Evolutionary conservation across 2,888 invertebrate species (phyloP), one percentile per base, ranked within the genome.

Genomic region (Anticlea derivata): DNA sequence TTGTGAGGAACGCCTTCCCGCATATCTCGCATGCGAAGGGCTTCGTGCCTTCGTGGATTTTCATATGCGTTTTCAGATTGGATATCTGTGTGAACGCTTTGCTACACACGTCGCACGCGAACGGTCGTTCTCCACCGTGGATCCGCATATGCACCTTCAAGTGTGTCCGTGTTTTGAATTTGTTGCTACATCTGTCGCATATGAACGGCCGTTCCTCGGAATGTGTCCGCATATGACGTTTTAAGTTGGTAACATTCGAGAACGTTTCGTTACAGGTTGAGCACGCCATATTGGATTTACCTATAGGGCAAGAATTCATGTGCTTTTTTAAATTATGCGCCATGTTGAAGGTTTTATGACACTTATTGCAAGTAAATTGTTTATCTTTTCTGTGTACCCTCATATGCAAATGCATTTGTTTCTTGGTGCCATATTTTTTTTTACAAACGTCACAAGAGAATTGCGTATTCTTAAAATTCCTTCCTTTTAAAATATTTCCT

Each of bases 1-100:
- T 48, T 0, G 35, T 29, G 0, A 29, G 12, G 29, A 48, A 48
- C 0, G 48, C 27, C n/a, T 48, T 48, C 0, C 40, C 48, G 3
- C 48, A 48, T 0, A 48, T 22, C 13, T 48, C 48, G 7, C 48
- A 48, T 1, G 40, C 48, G 12, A 35, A 48, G 4, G 27, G 29
- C 5, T 48, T 48, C 1, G 29, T 23, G 0, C 48, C 40, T 3
- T 20, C 22, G 6, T 48, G 48, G 6, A 48, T 34, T 29, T 35
- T 34, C 8, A 41, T 23, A 35, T 48, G 48, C 1, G 31, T 41
- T 35, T 29, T 34, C 1, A 48, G 7, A 5, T 48, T 44, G 6
- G 34, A 26, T 20, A 26, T 27, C 20, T 44, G 43, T 0, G 13
- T 43, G n/a, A 50, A 50, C 0, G 30, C 24, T 43, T 43, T 50